Base-by-base conservation (phyloP, 2,888 invertebrate genomes). In the Spilarctia lutea region DNA sequence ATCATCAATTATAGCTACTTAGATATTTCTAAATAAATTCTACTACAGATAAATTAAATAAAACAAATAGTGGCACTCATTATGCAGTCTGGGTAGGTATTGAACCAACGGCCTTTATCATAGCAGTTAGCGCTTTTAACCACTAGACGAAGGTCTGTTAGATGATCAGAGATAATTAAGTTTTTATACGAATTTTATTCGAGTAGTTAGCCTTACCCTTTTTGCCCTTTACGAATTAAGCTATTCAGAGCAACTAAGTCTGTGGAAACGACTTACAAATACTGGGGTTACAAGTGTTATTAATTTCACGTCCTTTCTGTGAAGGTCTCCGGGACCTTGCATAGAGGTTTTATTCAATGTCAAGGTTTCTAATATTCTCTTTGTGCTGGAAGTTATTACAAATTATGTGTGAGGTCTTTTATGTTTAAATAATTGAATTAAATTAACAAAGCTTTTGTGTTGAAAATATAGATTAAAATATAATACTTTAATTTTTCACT, bases 271-370 rank as follows among this genome's bases (percentile, higher is more conserved):
- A 39, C n/a, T 52, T 18, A 39, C 52, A n/a, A 56, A 56, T 39
- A 4, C 65, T 71, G 76, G 81, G 76, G 81, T 81, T 76, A 68
- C 35, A 42, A 69, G 75, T 60, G 73, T 76, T 68, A 77, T 83
- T 71, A 79, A 80, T 75, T 70, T 56, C 68, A 72, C 69, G 77
- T 72, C 77, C 80, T 79, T 78, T 75, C 78, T 69, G 73, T 65
- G 74, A 84, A 85, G 81, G 83, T 83, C 77, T 65, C 0, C 0
- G 7, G 35, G 69, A 76, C 78, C 83, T 85, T 85, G 75, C 39
- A 7, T 6, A 68, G 76, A 85, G 77, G 82, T 78, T 76, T 30
- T 68, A 24, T 45, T 42, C 74, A 74, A 73, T 73, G 60, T 52
- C 85, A 81, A 82, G 79, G 77, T n/a, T 65, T 68, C 2, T 20